Evolutionary conservation across 1,140 invertebrate species (phyloP).

Genomic region (Rhagoletis pomonella): DNA sequence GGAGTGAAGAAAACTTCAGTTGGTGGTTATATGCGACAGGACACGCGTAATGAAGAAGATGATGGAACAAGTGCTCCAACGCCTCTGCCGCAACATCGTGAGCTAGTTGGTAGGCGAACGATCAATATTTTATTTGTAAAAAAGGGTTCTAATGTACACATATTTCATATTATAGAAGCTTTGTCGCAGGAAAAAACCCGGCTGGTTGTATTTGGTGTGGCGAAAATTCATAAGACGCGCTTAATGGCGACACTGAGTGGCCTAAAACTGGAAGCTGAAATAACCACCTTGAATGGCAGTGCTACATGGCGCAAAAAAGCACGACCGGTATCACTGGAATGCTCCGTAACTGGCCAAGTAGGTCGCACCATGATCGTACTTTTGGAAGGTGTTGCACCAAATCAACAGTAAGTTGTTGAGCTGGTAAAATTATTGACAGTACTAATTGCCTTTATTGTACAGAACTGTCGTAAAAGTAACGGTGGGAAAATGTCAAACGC

Average conservation of each 20-base stretch:
- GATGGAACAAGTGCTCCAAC: slow-evolving; percentile 76
- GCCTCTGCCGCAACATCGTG: slow-evolving; percentile 74
- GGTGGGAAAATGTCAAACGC: slow-evolving; percentile 91
- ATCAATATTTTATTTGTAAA: neutral
- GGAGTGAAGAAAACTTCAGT: slow-evolving; percentile 54
- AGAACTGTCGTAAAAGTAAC: slow-evolving; percentile 95
- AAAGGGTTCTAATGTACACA: neutral
- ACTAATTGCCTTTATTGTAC: slow-evolving; percentile 58
- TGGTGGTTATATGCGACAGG: slow-evolving; percentile 53
- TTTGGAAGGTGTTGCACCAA: slow-evolving; percentile 90
- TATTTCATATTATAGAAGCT: slow-evolving; percentile 56
- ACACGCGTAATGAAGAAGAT: slow-evolving; percentile 75
- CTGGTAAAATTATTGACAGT: neutral
- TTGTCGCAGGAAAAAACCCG: slow-evolving; percentile 68
- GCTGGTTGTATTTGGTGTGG: slow-evolving; percentile 85
- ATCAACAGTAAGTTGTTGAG: slow-evolving; percentile 82
- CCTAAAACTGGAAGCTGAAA: slow-evolving; percentile 80
- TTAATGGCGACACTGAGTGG: slow-evolving; percentile 93
- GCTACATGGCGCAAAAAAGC: slow-evolving; percentile 73
- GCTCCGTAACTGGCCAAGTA: slow-evolving; percentile 91
- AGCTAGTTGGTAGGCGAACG: slow-evolving; percentile 59
- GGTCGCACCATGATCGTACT: slow-evolving; percentile 94
- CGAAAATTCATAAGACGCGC: slow-evolving; percentile 90
- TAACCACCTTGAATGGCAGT: slow-evolving; percentile 71
- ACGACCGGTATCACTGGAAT: slow-evolving; percentile 81